phyloP scores from a whole-genome alignment of 2,888 invertebrate genomes.

The Dimorphilus gyrociliatus region DNA sequence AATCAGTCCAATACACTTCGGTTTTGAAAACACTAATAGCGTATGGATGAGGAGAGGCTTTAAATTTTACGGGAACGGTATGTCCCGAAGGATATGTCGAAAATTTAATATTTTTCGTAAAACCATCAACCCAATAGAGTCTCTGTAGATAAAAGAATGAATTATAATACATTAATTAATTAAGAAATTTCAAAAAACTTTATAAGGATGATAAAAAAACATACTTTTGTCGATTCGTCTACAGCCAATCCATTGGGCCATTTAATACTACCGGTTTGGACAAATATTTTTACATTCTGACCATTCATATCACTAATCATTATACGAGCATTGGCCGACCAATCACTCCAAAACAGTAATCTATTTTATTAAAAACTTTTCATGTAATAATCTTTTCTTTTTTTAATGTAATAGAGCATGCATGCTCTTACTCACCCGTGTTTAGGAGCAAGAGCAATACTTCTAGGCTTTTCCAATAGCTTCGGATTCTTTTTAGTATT shows the following conservation, averaged over 20 bases:
- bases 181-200: no score
- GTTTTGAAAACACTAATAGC: constrained; percentile 67
- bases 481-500: constrained; percentile 30
- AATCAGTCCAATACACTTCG: constrained; percentile 75
- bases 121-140: no score
- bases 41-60: constrained; percentile 69
- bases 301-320: constrained; percentile 66
- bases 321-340: constrained; percentile 61
- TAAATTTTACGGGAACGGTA: no score
- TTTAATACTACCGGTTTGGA: constrained; percentile 45
- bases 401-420: not conserved
- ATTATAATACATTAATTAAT: no score
- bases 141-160: no score
- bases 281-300: constrained; percentile 40
- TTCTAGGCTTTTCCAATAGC: constrained; percentile 52
- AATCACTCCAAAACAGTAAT: constrained; percentile 70
- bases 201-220: no score
- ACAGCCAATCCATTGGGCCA: constrained; percentile 78
- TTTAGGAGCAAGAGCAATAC: constrained; percentile 65
- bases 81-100: no score
- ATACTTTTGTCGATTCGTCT: no score
- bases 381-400: not conserved
- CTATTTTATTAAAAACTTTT: no score
- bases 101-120: no score
- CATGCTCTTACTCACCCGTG: constrained; percentile 44